phyloP scores from a whole-genome alignment of 2,113 vertebrate species.

The Platysteira castanea region DNA sequence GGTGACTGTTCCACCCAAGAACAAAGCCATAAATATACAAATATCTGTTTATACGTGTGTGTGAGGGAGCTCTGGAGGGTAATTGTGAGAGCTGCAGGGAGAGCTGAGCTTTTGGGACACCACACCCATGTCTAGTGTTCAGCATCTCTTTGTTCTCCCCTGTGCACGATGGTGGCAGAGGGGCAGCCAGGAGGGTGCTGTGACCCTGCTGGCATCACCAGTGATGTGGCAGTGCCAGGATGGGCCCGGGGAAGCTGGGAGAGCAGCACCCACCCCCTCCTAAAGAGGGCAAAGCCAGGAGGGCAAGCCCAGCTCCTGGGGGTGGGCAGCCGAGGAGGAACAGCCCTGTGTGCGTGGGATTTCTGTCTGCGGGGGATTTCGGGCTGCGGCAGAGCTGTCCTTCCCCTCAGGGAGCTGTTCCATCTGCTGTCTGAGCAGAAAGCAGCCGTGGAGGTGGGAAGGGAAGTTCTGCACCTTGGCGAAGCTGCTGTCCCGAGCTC shows the following conservation, averaged over 20 bases:
- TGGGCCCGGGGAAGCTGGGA: background rate
- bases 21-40: background rate
- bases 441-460: background rate
- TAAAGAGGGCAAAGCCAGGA: background rate
- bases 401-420: background rate
- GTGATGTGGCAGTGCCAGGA: background rate
- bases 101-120: background rate
- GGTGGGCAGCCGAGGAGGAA: background rate
- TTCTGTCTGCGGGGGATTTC: background rate
- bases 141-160: background rate
- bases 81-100: background rate
- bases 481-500: background rate
- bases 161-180: background rate
- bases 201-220: background rate
- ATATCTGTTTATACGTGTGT: rapidly evolving
- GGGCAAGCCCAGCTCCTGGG: background rate
- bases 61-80: background rate
- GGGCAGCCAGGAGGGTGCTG: background rate
- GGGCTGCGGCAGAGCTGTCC: background rate
- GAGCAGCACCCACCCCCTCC: background rate
- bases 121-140: background rate
- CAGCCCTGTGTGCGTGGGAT: background rate
- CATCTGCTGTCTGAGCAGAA: background rate
- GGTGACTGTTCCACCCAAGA: background rate
- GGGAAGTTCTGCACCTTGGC: background rate